Evolutionary conservation across 2,113 vertebrate species (phyloP).

Genomic region (Dendropsophus ebraccatus): DNA sequence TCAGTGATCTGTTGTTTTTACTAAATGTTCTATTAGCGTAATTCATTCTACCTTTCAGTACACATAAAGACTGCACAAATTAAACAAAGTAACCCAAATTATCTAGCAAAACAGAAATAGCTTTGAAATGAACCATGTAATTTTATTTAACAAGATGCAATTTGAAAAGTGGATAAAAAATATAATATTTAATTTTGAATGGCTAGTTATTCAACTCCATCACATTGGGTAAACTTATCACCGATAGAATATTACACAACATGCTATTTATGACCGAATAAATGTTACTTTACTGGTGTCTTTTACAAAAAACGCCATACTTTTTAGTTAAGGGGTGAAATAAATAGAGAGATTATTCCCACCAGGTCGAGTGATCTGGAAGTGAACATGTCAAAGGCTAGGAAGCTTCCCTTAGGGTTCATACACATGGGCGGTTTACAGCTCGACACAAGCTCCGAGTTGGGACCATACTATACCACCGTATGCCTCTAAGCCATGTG

Average conservation of each 20-base stretch:
- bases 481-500: no score
- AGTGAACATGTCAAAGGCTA: not conserved
- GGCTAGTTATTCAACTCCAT: slow-evolving; percentile 49
- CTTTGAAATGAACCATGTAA: slow-evolving; percentile 47
- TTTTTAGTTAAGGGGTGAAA: not conserved
- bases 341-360: not conserved
- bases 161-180: slow-evolving; percentile 53
- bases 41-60: slow-evolving; percentile 49
- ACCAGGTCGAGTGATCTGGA: not conserved
- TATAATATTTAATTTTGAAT: slow-evolving; percentile 49
- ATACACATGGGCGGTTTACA: not conserved
- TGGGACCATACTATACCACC: not conserved
- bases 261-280: not conserved
- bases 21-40: slow-evolving; percentile 27
- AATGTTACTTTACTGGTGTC: not conserved
- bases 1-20: slow-evolving; percentile 38
- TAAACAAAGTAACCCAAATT: slow-evolving; percentile 55
- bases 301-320: not conserved
- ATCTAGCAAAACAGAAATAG: slow-evolving; percentile 52
- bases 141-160: slow-evolving; percentile 56
- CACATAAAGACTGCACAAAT: slow-evolving; percentile 30
- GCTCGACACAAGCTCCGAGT: not conserved
- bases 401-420: not conserved
- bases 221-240: slow-evolving; percentile 17
- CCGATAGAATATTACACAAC: not conserved